Percentiles rank a stretch among this genome's conserved stretches.
Conservation (phyloP, 1,140 invertebrate genomes). For the Papilio helenus region DNA sequence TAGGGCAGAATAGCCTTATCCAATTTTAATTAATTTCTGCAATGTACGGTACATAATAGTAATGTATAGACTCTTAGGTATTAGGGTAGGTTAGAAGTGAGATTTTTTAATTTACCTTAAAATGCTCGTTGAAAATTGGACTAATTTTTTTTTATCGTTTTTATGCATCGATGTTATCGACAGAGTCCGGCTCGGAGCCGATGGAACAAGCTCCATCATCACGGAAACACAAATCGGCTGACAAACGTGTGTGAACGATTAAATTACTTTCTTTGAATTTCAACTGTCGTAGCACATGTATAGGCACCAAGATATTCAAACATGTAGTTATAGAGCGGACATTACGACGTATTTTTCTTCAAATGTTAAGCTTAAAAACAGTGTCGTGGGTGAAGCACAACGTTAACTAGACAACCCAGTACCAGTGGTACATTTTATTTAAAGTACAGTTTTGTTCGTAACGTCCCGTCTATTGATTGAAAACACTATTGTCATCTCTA, state of each 20-base stretch:
- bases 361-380: too few relatives aligned
- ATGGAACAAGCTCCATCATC: slow-evolving; percentile 27
- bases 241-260: slow-evolving; percentile 35
- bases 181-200: slow-evolving; percentile 7
- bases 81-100: neutral
- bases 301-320: neutral
- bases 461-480: too few relatives aligned
- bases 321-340: too few relatives aligned
- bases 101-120: neutral
- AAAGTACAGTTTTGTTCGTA: too few relatives aligned
- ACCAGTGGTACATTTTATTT: too few relatives aligned
- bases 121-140: neutral
- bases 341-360: too few relatives aligned
- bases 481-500: neutral
- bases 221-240: slow-evolving; percentile 35
- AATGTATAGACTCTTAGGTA: neutral
- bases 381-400: too few relatives aligned
- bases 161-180: slow-evolving; percentile 26
- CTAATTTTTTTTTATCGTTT: slow-evolving; percentile 2
- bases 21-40: neutral
- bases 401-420: too few relatives aligned
- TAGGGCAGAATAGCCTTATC: too few relatives aligned
- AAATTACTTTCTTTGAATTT: neutral
- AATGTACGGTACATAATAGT: too few relatives aligned
- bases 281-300: neutral